Evolutionary conservation across 2,113 vertebrate species (phyloP), one percentile per base, ranked within the genome.

Genomic region (Prochilodus magdalenae): DNA sequence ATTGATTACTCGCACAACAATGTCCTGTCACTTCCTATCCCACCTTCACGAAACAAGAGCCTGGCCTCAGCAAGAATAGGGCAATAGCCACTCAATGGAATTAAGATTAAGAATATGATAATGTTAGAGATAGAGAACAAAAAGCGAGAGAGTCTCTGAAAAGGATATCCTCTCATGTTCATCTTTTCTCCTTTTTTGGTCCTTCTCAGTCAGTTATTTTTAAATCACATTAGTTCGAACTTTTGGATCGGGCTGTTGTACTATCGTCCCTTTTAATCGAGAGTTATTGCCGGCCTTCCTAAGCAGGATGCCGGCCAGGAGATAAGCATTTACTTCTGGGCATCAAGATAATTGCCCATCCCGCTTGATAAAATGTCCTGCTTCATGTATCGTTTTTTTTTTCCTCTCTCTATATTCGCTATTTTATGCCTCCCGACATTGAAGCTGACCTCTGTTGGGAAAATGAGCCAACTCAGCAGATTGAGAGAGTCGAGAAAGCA

Each of bases 1-100:
- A 81, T 65, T 79, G 71, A 86, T 86, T 82, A 79, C 82, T 83
- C 60, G 62, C 71, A 77, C 76, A 77, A 83, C 51, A 12, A 87
- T 63, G 77, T 66, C 72, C 30, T 82, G 83, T 73, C 72, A 84
- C 22, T 82, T 79, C 36, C n/a, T 62, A 72, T 75, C 10, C 55
- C 59, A 79, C 62, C 79, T 79, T 75, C 71, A 51, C 5, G 49
- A 71, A 84, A 84, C 27, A 62, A 72, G 22, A 20, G 24, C 63
- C 63, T 57, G 22, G 47, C 13, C 49, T 66, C 14, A 70, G 26
- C 30, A 72, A 75, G 16, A 55, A 81, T 5, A 22, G 3, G 57
- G 12, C 51, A 63, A 44, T 27, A 76, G 6, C n/a, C 57, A 24
- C 57, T 60, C 20, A 60, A n/a, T 13, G 22, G 30, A 51, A 18